phyloP scores from a whole-genome alignment of 2,113 vertebrate species.

The Xenopus borealis region DNA sequence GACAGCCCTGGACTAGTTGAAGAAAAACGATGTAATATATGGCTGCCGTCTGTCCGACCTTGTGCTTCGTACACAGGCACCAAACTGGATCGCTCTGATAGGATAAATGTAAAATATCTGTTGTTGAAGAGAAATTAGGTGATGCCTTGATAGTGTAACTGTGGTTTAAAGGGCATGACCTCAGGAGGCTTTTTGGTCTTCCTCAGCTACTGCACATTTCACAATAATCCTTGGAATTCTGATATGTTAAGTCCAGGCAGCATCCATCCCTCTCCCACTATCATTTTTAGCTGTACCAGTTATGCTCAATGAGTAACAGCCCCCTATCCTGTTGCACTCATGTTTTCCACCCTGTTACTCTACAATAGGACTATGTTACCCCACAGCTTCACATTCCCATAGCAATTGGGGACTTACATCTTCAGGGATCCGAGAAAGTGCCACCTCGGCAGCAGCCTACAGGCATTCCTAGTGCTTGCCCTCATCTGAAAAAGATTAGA shows the following conservation, averaged over 20 bases:
- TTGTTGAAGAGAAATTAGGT: neutral
- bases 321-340: constrained; percentile 4
- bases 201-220: constrained; percentile 28
- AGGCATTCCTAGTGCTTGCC: neutral
- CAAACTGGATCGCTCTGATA: neutral
- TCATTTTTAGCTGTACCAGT: constrained; percentile 8
- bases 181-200: constrained; percentile 8
- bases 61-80: too few species aligned
- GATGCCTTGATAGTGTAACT: constrained; percentile 32
- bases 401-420: neutral
- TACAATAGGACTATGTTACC: neutral
- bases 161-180: constrained; percentile 22
- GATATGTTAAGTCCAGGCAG: constrained; percentile 10
- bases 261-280: neutral
- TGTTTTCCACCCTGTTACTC: neutral
- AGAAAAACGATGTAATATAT: too few species aligned
- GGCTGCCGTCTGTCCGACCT: too few species aligned
- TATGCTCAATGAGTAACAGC: neutral
- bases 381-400: neutral
- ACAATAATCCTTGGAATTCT: constrained; percentile 42
- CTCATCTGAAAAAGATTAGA: neutral
- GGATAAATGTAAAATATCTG: neutral
- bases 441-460: neutral
- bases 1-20: too few species aligned
- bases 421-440: neutral